Conservation (phyloP, 1,140 invertebrate genomes). For the Dolichoris vasculosae region DNA sequence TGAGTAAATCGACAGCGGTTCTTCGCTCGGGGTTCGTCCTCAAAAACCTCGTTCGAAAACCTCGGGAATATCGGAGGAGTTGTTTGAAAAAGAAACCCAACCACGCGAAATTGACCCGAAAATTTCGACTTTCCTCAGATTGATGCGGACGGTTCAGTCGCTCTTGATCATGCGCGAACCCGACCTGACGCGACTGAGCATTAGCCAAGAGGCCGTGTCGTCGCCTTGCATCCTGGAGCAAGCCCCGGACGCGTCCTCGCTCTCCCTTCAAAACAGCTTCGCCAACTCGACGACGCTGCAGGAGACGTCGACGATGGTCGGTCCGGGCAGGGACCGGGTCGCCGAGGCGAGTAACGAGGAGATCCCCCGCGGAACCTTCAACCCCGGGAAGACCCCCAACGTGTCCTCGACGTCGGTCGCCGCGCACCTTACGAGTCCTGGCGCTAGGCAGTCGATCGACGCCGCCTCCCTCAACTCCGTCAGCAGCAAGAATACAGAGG, state of each 20-base stretch:
- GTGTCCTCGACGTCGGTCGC: constrained; percentile 48
- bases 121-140: constrained; percentile 28
- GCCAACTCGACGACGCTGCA: constrained; percentile 60
- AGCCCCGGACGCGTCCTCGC: constrained; percentile 53
- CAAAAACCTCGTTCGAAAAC: too few species aligned
- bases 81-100: too few species aligned
- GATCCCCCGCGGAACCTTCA: constrained; percentile 12
- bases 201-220: constrained; percentile 56
- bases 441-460: constrained; percentile 65
- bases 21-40: too few species aligned
- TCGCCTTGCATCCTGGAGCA: constrained; percentile 39
- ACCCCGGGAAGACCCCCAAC: constrained; percentile 43
- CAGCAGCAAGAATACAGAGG: constrained; percentile 66
- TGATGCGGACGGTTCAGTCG: constrained; percentile 81
- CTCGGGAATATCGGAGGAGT: too few species aligned
- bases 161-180: constrained; percentile 79
- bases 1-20: too few species aligned
- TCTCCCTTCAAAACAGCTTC: constrained; percentile 58
- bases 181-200: constrained; percentile 74
- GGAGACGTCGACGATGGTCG: constrained; percentile 35
- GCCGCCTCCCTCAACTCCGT: constrained; percentile 65
- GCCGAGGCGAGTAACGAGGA: constrained; percentile 48
- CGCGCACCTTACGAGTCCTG: constrained; percentile 47
- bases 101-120: too few species aligned
- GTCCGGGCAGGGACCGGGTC: constrained; percentile 48